A percentile compares a stretch with the other conserved stretches of the same genome.
Conservation (phyloP, 92 coral and sea anemone genomes). For the Montipora capitata region DNA sequence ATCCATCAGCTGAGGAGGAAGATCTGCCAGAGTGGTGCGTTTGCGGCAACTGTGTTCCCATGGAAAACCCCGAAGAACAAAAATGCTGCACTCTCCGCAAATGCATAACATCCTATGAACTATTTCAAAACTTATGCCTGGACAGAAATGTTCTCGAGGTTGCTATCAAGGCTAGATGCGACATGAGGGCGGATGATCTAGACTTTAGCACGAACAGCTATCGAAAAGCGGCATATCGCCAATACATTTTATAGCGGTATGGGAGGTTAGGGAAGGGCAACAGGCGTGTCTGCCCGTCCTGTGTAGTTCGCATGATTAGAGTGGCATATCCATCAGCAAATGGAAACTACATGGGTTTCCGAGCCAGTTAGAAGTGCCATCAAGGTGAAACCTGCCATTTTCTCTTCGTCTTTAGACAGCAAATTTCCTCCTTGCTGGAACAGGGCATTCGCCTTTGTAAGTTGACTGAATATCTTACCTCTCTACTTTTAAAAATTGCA, state of each 20-base stretch:
- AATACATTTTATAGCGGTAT: slow-evolving; percentile 65
- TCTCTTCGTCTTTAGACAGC: neutral
- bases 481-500: no score
- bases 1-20: neutral
- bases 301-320: slow-evolving; percentile 59
- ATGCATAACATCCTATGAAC: slow-evolving; percentile 23
- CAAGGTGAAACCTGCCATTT: neutral
- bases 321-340: slow-evolving; percentile 60
- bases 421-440: no score
- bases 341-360: slow-evolving; percentile 78
- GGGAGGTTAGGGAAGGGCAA: slow-evolving; percentile 70
- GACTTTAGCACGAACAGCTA: slow-evolving; percentile 50
- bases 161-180: slow-evolving; percentile 73
- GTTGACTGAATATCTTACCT: no score
- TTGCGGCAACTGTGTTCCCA: slow-evolving; percentile 61
- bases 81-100: slow-evolving; percentile 45
- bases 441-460: no score
- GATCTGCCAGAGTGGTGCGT: slow-evolving; percentile 70
- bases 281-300: slow-evolving; percentile 69
- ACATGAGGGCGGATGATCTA: slow-evolving; percentile 71
- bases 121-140: slow-evolving; percentile 53
- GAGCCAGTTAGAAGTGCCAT: neutral
- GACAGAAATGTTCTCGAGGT: slow-evolving; percentile 39
- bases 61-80: slow-evolving; percentile 48
- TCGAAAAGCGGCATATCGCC: slow-evolving; percentile 67